Evolutionary conservation across 2,113 vertebrate species (phyloP).

Genomic region (Oreotrochilus melanogaster): DNA sequence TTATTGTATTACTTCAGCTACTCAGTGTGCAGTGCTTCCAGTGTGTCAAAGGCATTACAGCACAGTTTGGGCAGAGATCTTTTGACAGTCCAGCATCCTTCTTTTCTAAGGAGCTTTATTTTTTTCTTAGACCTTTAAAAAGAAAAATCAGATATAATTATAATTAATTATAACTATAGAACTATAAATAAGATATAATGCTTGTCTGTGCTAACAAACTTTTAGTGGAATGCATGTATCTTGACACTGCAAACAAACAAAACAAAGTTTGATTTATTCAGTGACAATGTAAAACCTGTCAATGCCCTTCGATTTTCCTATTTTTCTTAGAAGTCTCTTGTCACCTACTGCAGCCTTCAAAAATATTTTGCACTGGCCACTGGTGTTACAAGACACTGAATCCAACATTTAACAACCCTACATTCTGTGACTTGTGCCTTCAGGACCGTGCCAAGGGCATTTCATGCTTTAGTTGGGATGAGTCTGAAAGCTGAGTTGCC

Average conservation of each 20-base stretch:
- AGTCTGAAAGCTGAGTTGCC: background rate
- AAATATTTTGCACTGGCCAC: background rate
- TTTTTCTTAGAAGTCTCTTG: background rate
- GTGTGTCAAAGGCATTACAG: background rate
- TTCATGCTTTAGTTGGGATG: background rate
- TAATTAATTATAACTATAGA: background rate
- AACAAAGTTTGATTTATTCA: background rate
- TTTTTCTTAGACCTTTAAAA: background rate
- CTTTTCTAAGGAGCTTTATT: background rate
- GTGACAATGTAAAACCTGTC: background rate
- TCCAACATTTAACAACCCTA: constrained; percentile 11
- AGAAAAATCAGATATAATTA: background rate
- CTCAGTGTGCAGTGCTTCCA: background rate
- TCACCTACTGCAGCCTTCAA: background rate
- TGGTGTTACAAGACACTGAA: background rate
- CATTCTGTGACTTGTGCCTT: background rate
- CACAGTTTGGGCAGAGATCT: background rate
- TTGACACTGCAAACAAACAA: background rate
- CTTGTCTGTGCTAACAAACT: background rate
- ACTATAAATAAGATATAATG: background rate
- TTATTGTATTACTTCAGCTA: background rate
- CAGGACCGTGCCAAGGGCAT: background rate
- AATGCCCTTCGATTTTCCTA: background rate
- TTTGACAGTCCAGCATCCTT: background rate
- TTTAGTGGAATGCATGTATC: background rate